Percentiles rank a stretch among this genome's conserved stretches.
Evolutionary conservation across 64 coral and sea anemone species (phyloP).

Genomic region (Porites lutea): DNA sequence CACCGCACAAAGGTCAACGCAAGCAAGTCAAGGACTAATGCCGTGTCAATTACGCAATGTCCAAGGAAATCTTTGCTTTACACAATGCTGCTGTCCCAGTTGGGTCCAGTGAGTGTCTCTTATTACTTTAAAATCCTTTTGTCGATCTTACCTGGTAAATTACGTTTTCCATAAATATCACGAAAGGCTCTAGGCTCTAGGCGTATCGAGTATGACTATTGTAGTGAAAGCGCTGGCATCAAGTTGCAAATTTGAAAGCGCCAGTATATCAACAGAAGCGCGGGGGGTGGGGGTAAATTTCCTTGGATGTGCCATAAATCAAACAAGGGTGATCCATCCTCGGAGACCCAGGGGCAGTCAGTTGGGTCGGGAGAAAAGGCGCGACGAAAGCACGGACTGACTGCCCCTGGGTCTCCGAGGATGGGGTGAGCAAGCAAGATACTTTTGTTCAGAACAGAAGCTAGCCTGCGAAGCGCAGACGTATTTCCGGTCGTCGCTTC

Average conservation of each 20-base stretch:
- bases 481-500: too few relatives aligned
- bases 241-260: slow-evolving; percentile 3
- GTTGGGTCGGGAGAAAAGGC: too few relatives aligned
- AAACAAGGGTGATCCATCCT: background rate
- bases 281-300: background rate
- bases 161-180: background rate
- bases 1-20: slow-evolving; percentile 24
- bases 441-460: background rate
- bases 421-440: background rate
- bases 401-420: too few relatives aligned
- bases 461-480: too few relatives aligned
- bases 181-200: background rate
- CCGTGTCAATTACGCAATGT: slow-evolving; percentile 28
- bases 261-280: background rate
- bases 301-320: slow-evolving; percentile 21
- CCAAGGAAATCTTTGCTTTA: slow-evolving; percentile 38
- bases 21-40: slow-evolving; percentile 23
- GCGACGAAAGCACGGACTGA: too few relatives aligned
- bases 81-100: slow-evolving; percentile 25
- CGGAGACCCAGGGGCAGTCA: too few relatives aligned
- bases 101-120: slow-evolving; percentile 31
- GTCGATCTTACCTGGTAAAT: slow-evolving; percentile 4
- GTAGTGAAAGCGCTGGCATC: background rate
- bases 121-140: background rate
- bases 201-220: background rate